These are phyloP conservation scores for Dufourea novaeangliae DNA, from an alignment of 1,140 invertebrate genomes.

Conservation along the genomic window DNA sequence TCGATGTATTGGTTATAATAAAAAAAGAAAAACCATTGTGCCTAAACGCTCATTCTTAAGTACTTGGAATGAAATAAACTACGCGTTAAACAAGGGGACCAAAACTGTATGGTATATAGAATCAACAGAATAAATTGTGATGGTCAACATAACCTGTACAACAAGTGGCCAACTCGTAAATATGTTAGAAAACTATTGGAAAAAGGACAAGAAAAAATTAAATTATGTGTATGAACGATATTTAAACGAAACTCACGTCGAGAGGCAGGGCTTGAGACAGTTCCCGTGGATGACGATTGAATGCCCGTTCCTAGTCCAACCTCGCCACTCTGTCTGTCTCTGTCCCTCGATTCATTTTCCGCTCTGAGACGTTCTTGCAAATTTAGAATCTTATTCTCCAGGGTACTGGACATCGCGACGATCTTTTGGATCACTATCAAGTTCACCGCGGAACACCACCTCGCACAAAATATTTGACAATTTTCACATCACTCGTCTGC, in stretches of 20 bases:
- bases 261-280: conserved; percentile 71
- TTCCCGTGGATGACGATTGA: conserved; percentile 69
- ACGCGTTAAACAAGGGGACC: conserved; percentile 36
- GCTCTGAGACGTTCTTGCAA: conserved; percentile 85
- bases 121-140: conserved; percentile 48
- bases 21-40: neutral
- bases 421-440: conserved; percentile 27
- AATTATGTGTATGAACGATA: neutral
- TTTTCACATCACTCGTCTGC: conserved; percentile 75
- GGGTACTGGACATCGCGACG: conserved; percentile 78
- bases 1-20: neutral
- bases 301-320: conserved; percentile 65
- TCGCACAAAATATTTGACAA: conserved; percentile 71
- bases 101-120: conserved; percentile 33
- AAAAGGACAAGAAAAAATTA: neutral
- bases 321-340: conserved; percentile 77
- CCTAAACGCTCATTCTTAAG: neutral
- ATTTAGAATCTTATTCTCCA: conserved; percentile 85
- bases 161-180: neutral
- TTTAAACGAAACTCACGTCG: conserved; percentile 71
- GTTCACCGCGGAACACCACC: conserved; percentile 53
- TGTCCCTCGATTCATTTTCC: conserved; percentile 84
- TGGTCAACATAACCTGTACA: conserved; percentile 77
- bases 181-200: neutral
- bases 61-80: conserved; percentile 30